Conservation (phyloP, 2,113 vertebrate species). For the Nycticorax nycticorax region DNA sequence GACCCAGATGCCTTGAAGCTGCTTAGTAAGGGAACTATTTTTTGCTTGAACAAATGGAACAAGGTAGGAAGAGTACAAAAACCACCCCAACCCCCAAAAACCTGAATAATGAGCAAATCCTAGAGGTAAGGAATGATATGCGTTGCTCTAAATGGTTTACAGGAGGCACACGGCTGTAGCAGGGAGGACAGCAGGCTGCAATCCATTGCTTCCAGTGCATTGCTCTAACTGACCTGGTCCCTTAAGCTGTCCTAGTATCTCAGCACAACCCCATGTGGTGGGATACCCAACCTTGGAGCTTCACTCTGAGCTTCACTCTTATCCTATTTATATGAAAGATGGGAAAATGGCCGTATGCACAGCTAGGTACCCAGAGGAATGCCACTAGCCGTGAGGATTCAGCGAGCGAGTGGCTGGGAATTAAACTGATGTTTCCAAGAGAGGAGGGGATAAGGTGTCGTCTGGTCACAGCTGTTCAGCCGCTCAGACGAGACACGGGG, state of each 20-base stretch:
- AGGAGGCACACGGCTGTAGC: background rate
- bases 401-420: background rate
- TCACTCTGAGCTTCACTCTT: background rate
- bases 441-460: background rate
- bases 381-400: background rate
- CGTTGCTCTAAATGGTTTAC: background rate
- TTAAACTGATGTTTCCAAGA: background rate
- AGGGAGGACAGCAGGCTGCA: background rate
- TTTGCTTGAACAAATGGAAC: background rate
- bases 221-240: background rate
- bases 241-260: background rate
- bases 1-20: background rate
- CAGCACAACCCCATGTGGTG: background rate
- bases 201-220: fast-evolving
- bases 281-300: background rate
- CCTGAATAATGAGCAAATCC: background rate
- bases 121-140: background rate
- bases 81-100: background rate
- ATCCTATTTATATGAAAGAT: background rate
- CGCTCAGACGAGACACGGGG: background rate
- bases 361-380: background rate
- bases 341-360: background rate
- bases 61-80: background rate
- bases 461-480: background rate
- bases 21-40: background rate